These are phyloP conservation scores for Hippocampus zosterae DNA, from an alignment of 2,113 vertebrate species.

Conservation along the genomic window DNA sequence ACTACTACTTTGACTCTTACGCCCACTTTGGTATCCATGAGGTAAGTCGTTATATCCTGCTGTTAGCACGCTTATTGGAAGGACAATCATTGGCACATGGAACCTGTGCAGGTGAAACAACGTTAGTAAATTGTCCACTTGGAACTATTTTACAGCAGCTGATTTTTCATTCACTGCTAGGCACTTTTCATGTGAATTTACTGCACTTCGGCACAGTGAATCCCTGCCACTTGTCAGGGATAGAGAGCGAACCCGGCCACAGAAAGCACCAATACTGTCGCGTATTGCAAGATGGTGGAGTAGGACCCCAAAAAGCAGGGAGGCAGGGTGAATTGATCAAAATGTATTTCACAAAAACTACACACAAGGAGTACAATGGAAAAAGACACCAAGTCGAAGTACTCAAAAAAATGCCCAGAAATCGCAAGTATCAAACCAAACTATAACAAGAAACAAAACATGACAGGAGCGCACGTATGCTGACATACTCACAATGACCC, in stretches of 20 bases:
- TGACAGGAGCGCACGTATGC: no score
- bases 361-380: no score
- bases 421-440: no score
- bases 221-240: not conserved
- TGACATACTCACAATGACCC: no score
- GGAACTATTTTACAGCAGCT: not conserved
- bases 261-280: not conserved
- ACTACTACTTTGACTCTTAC: conserved; percentile 98
- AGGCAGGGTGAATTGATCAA: no score
- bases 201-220: not conserved
- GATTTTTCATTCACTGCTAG: not conserved
- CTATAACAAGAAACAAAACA: no score
- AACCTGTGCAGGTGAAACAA: not conserved
- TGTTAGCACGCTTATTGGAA: not conserved
- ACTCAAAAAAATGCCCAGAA: no score
- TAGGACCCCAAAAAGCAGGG: no score
- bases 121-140: not conserved
- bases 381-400: no score
- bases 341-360: no score
- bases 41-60: conserved; percentile 68
- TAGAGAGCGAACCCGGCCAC: not conserved
- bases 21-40: conserved; percentile 98
- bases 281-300: no score
- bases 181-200: not conserved
- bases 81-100: not conserved